Percentiles rank a stretch among this genome's conserved stretches.
These are phyloP conservation scores for Stylophora pistillata DNA, from an alignment of 64 coral and sea anemone genomes.

Conservation along the genomic window DNA sequence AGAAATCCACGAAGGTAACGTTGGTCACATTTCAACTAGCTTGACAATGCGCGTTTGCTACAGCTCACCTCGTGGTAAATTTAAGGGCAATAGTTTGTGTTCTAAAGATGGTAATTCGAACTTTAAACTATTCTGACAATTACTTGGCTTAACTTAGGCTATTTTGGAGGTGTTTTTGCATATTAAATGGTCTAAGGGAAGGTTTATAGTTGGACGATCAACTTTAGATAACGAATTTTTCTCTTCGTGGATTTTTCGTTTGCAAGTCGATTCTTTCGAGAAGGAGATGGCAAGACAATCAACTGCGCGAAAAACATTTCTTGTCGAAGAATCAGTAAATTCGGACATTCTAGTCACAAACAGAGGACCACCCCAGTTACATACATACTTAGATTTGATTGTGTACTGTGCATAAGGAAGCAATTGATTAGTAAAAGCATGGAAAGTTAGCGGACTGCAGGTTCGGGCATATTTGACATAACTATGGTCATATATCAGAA, in stretches of 20 bases:
- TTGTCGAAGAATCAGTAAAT: background rate
- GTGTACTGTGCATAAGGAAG: too few species aligned
- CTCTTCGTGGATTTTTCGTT: background rate
- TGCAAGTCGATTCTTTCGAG: background rate
- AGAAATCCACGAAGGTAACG: slow-evolving; percentile 73
- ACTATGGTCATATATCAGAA: too few species aligned
- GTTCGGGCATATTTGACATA: too few species aligned
- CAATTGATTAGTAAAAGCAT: too few species aligned
- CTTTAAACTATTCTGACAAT: too few species aligned
- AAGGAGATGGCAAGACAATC: background rate
- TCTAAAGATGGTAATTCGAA: too few species aligned
- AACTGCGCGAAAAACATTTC: background rate
- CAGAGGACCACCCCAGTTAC: too few species aligned
- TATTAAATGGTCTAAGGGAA: background rate
- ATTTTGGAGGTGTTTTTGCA: background rate
- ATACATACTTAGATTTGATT: too few species aligned
- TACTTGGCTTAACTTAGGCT: background rate
- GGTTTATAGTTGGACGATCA: background rate
- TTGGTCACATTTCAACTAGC: background rate
- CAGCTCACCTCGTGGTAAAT: slow-evolving; percentile 4
- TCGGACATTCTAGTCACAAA: background rate
- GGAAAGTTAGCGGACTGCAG: too few species aligned
- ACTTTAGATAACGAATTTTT: background rate
- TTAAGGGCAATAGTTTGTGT: too few species aligned
- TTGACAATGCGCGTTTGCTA: background rate